Conservation (phyloP, 2,888 invertebrate species). For the Zaprionus obscuricornis region DNA sequence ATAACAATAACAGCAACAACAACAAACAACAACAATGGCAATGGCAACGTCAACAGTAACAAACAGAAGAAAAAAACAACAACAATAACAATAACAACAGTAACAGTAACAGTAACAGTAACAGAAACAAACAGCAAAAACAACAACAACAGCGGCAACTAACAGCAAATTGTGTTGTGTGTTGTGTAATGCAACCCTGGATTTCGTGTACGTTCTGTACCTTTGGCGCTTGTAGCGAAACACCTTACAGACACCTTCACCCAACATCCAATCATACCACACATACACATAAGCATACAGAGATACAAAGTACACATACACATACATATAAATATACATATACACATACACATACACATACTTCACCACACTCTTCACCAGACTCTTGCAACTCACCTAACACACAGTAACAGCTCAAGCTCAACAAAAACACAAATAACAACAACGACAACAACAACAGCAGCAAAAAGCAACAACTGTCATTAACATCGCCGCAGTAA, state of each 20-base stretch:
- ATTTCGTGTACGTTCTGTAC: conserved; percentile 81
- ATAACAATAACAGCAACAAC: conserved; percentile 35
- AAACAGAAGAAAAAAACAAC: conserved; percentile 15
- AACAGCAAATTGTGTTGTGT: conserved; percentile 66
- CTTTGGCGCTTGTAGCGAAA: conserved; percentile 79
- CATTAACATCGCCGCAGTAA: conserved; percentile 51
- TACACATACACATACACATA: conserved; percentile 16
- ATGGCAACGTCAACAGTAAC: too few relatives aligned
- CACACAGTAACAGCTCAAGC: conserved; percentile 43
- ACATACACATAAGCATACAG: conserved; percentile 24
- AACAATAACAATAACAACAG: conserved; percentile 14
- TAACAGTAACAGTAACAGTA: conserved; percentile 19
- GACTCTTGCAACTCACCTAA: conserved; percentile 40
- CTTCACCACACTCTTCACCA: conserved; percentile 21
- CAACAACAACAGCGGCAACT: conserved; percentile 53
- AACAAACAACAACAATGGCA: conserved; percentile 22
- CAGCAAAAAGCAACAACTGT: conserved; percentile 39
- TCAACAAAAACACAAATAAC: conserved; percentile 15
- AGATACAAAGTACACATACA: conserved; percentile 15
- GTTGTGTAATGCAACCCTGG: conserved; percentile 82
- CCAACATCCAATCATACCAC: conserved; percentile 31
- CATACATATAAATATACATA: conserved; percentile 16
- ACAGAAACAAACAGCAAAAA: conserved; percentile 20
- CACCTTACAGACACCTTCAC: conserved; percentile 44
- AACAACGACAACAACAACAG: conserved; percentile 23